A percentile compares a stretch with the other conserved stretches of the same genome.
These are phyloP conservation scores for Antennarius maculatus DNA, from an alignment of 2,797 vertebrate species.

Conservation along the genomic window DNA sequence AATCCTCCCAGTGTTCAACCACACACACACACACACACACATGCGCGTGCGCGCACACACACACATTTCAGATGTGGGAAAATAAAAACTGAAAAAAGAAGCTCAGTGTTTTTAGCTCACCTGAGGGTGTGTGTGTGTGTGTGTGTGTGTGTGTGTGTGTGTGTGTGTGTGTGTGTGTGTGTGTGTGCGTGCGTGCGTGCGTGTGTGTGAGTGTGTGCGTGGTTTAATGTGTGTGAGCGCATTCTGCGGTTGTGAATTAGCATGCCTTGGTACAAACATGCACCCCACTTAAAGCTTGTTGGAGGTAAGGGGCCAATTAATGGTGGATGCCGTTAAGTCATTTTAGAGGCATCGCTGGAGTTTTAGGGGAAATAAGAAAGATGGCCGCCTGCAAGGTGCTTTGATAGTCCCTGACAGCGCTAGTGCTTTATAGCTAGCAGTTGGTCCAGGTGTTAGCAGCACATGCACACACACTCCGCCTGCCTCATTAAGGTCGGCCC, in stretches of 20 bases:
- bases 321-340: constrained; percentile 72
- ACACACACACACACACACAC: constrained; percentile 10
- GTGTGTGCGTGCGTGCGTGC: constrained; percentile 1
- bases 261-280: constrained; percentile 31
- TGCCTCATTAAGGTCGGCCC: constrained; percentile 68
- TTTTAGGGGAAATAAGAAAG: constrained; percentile 70
- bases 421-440: constrained; percentile 70
- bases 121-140: constrained; percentile 50
- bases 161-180: constrained; percentile 33
- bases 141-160: constrained; percentile 6
- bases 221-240: constrained; percentile 43
- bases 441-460: constrained; percentile 76
- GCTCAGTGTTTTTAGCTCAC: constrained; percentile 51
- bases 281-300: constrained; percentile 38
- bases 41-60: not conserved
- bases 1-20: constrained; percentile 55
- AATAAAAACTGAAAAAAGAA: constrained; percentile 30
- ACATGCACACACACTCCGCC: constrained; percentile 45
- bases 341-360: constrained; percentile 71
- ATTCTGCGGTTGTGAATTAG: constrained; percentile 36
- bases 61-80: constrained; percentile 46
- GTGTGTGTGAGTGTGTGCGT: constrained; percentile 27
- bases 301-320: constrained; percentile 68
- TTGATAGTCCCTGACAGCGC: constrained; percentile 72
- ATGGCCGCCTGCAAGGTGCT: constrained; percentile 67